Percentiles rank a stretch among this genome's conserved stretches.
phyloP scores from a whole-genome alignment of 2,888 invertebrate genomes.

The Euplagia quadripunctaria region DNA sequence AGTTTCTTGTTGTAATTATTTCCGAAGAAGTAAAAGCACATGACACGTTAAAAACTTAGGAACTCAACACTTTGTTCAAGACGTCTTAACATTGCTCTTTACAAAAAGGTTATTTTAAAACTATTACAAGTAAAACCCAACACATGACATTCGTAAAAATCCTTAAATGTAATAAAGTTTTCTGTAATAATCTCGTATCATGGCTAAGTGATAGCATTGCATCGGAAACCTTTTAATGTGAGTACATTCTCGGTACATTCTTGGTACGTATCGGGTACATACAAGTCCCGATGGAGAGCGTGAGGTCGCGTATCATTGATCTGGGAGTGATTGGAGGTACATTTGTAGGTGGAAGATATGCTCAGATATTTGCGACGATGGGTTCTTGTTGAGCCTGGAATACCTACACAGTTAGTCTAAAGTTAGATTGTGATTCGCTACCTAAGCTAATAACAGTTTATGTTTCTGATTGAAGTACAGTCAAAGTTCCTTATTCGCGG shows the following conservation, averaged over 20 bases:
- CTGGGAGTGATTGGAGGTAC: constrained; percentile 4
- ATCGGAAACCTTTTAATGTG: not conserved
- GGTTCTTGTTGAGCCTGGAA: not conserved
- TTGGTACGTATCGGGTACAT: not conserved
- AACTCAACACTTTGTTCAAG: not conserved
- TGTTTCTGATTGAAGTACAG: not conserved
- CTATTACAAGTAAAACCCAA: not conserved
- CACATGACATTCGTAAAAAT: not conserved
- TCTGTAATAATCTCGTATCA: not conserved
- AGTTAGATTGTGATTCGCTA: not conserved
- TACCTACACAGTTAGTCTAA: not conserved
- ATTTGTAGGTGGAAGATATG: no score
- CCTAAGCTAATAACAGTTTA: not conserved
- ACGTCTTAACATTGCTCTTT: not conserved
- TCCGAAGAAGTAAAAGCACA: no score
- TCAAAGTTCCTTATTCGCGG: no score
- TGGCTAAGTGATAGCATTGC: not conserved
- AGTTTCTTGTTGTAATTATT: no score
- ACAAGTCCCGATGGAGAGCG: not conserved
- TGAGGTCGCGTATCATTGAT: constrained; percentile 8
- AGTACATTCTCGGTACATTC: not conserved
- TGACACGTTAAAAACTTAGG: not conserved
- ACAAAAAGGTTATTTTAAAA: not conserved
- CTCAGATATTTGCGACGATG: not conserved
- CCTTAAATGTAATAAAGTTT: not conserved